Conservation (phyloP, 2,888 invertebrate species). For the Merodon equestris region DNA sequence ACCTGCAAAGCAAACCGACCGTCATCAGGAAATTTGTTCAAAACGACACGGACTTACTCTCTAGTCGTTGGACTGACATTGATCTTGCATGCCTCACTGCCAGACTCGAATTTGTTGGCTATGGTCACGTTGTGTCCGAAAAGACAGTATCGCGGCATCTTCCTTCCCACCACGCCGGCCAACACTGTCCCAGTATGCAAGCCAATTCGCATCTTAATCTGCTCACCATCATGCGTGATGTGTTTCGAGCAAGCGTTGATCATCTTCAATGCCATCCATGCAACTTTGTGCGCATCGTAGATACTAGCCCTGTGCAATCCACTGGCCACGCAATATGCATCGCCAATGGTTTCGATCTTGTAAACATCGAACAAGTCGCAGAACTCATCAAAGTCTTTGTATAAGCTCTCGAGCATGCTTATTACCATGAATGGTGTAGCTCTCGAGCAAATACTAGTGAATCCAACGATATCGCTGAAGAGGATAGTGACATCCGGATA, state of each 20-base stretch:
- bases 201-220: conserved; percentile 97
- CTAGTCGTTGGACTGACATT: conserved; percentile 96
- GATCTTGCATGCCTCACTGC: conserved; percentile 93
- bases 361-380: conserved; percentile 96
- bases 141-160: conserved; percentile 90
- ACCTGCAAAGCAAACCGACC: conserved; percentile 80
- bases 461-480: conserved; percentile 97
- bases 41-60: conserved; percentile 83
- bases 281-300: conserved; percentile 95
- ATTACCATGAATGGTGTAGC: conserved; percentile 98
- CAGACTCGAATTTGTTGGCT: conserved; percentile 97
- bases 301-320: conserved; percentile 91
- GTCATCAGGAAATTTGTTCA: background rate
- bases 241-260: conserved; percentile 93
- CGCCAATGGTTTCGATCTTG: conserved; percentile 98
- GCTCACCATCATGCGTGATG: conserved; percentile 93
- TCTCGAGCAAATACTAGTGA: conserved; percentile 96
- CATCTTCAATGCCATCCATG: conserved; percentile 98
- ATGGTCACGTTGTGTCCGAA: conserved; percentile 97
- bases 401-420: conserved; percentile 94
- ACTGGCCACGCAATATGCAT: conserved; percentile 97
- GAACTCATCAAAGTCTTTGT: conserved; percentile 95
- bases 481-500: conserved; percentile 97
- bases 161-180: conserved; percentile 96
- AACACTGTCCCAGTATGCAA: conserved; percentile 95